Conservation (phyloP, 2,113 vertebrate species). For the Falcunculus frontatus region DNA sequence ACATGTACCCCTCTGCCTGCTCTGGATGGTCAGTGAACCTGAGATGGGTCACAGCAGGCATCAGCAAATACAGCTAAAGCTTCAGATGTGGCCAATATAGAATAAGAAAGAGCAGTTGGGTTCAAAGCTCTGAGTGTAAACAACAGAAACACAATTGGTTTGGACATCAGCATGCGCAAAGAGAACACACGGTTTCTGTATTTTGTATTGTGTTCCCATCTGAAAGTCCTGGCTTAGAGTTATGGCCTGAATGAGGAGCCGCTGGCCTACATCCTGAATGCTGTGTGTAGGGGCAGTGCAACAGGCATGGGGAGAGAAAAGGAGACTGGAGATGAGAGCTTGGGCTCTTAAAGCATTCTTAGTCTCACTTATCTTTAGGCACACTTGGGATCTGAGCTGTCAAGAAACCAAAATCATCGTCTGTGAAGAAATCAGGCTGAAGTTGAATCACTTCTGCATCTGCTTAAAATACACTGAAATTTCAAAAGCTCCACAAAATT, state of each 20-base stretch:
- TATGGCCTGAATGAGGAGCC: background rate
- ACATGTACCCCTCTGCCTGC: background rate
- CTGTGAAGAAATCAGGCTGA: background rate
- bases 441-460: background rate
- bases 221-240: background rate
- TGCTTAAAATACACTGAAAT: background rate
- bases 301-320: fast-evolving
- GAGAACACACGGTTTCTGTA: background rate
- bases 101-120: background rate
- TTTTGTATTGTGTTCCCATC: background rate
- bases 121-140: background rate
- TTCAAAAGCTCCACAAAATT: background rate
- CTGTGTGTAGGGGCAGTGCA: fast-evolving
- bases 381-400: background rate
- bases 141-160: background rate
- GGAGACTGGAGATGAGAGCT: background rate
- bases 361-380: background rate
- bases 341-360: background rate
- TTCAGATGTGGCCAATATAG: background rate
- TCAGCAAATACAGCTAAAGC: background rate
- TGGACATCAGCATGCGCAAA: background rate
- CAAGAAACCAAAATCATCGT: background rate
- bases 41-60: background rate
- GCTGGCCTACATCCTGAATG: background rate
- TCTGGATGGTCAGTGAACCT: background rate